These are phyloP conservation scores for Trachelus tabidus DNA, from an alignment of 2,888 invertebrate species.

Conservation along the genomic window DNA sequence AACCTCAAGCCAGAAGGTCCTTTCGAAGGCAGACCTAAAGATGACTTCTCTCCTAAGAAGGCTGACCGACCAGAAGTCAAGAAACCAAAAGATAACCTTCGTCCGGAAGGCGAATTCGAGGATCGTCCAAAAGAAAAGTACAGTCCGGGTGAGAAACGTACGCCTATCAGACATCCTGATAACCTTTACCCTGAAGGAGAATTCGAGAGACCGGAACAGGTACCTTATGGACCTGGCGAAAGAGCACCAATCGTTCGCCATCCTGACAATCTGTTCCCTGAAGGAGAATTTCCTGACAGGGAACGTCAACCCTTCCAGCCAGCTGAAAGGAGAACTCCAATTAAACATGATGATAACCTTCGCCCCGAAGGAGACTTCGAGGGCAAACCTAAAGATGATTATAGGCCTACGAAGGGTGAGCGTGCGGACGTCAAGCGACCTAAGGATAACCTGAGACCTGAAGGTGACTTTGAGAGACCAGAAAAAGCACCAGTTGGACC, in stretches of 20 bases:
- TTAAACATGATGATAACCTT: constrained; percentile 69
- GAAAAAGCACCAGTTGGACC: constrained; percentile 35
- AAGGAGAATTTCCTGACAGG: constrained; percentile 64
- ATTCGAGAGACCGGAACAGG: constrained; percentile 68
- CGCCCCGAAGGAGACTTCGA: constrained; percentile 69
- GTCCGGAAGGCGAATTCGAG: constrained; percentile 73
- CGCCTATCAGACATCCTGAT: constrained; percentile 68
- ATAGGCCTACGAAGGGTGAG: constrained; percentile 44
- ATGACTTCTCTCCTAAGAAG: constrained; percentile 49
- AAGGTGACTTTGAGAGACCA: constrained; percentile 51
- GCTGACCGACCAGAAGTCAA: constrained; percentile 68
- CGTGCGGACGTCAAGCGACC: constrained; percentile 52
- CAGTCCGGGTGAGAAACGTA: constrained; percentile 69
- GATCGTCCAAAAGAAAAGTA: constrained; percentile 57
- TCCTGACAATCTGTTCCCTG: constrained; percentile 69
- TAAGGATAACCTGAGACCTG: constrained; percentile 59
- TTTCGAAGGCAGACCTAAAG: constrained; percentile 52
- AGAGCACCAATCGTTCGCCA: constrained; percentile 54
- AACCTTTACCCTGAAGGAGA: constrained; percentile 69
- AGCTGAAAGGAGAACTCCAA: constrained; percentile 54
- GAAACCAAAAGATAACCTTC: constrained; percentile 74
- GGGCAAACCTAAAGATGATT: constrained; percentile 33
- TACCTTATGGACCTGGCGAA: constrained; percentile 68
- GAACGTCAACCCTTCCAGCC: constrained; percentile 34
- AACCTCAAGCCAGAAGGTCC: constrained; percentile 65